Conservation (phyloP, 1,140 invertebrate species). For the Aphelenchoides avenae region DNA sequence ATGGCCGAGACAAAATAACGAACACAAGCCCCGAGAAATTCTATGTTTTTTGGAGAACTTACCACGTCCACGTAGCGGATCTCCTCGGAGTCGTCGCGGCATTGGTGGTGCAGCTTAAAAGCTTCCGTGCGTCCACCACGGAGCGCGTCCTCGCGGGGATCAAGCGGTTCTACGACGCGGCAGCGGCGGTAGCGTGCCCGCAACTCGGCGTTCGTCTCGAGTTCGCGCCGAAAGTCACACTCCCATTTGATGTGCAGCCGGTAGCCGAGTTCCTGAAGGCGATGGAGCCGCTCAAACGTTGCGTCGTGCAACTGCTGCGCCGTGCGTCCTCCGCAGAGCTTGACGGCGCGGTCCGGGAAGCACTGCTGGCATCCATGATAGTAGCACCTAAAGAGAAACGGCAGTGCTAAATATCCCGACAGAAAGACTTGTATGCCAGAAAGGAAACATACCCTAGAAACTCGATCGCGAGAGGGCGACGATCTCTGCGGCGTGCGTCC, state of each 20-base stretch:
- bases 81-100: neutral
- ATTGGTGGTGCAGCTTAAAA: conserved; percentile 15
- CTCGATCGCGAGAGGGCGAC: conserved; percentile 4
- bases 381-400: no score
- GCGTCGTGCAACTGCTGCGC: conserved; percentile 9
- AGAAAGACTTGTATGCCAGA: no score
- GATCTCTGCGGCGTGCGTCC: neutral
- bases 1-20: neutral
- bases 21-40: no score
- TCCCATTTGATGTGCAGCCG: conserved; percentile 7
- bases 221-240: neutral
- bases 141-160: conserved; percentile 7
- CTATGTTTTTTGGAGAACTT: no score
- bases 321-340: neutral
- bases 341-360: neutral
- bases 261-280: conserved; percentile 1
- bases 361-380: conserved; percentile 4
- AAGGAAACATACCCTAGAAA: conserved; percentile 5
- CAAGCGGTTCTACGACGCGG: neutral
- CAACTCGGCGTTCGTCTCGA: neutral
- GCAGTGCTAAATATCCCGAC: neutral
- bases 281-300: conserved; percentile 6
- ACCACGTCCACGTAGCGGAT: conserved; percentile 11
- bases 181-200: neutral
- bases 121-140: conserved; percentile 12